A percentile compares a stretch with the other conserved stretches of the same genome.
Conservation (phyloP, 2,113 vertebrate species). For the Platichthys stellatus region DNA sequence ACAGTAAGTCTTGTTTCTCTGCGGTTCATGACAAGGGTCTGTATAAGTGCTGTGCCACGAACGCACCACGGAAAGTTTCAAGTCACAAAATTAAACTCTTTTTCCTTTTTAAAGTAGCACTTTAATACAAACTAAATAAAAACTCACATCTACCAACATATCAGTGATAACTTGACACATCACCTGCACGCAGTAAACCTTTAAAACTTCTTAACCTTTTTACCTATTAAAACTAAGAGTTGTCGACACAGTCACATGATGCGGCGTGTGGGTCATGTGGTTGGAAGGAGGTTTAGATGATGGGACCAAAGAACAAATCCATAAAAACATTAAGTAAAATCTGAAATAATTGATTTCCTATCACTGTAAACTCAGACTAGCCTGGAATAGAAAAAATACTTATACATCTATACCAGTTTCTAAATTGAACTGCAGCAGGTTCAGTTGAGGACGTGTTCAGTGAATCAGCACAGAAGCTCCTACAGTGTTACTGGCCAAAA, state of each 20-base stretch:
- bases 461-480: too few relatives aligned
- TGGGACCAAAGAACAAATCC: slow-evolving; percentile 11
- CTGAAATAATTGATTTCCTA: not conserved
- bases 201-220: not conserved
- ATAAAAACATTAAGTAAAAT: not conserved
- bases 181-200: not conserved
- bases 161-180: not conserved
- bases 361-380: not conserved
- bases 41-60: too few relatives aligned
- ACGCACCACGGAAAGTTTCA: not conserved
- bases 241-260: not conserved
- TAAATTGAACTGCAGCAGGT: too few relatives aligned
- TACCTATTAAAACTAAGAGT: not conserved
- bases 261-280: not conserved
- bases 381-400: not conserved
- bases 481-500: too few relatives aligned
- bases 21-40: too few relatives aligned
- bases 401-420: not conserved
- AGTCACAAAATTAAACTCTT: not conserved
- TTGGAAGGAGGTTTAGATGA: not conserved
- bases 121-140: slow-evolving; percentile 1
- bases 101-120: not conserved
- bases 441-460: too few relatives aligned
- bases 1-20: too few relatives aligned
- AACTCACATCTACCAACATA: not conserved